These are phyloP conservation scores for Oreochromis niloticus DNA, from an alignment of 2,113 vertebrate genomes.

Conservation along the genomic window DNA sequence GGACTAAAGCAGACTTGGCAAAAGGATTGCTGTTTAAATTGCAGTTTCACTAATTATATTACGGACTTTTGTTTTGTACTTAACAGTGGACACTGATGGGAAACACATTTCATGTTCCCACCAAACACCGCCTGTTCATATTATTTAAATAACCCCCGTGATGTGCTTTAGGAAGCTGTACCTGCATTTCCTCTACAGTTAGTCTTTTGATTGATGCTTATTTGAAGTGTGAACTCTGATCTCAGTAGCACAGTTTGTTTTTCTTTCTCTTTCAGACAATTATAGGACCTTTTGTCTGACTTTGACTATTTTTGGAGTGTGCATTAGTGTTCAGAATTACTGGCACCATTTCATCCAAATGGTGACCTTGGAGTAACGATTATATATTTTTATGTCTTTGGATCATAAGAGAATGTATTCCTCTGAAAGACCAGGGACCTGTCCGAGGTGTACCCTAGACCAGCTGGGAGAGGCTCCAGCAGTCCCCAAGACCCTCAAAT, in stretches of 20 bases:
- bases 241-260: neutral
- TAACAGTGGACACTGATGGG: neutral
- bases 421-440: neutral
- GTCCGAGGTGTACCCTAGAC: neutral
- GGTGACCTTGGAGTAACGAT: neutral
- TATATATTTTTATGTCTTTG: neutral
- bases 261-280: neutral
- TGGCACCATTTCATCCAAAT: neutral
- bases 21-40: neutral
- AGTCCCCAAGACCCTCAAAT: neutral
- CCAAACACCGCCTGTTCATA: neutral
- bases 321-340: neutral
- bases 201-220: neutral
- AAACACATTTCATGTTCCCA: neutral
- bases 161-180: rapidly evolving
- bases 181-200: neutral
- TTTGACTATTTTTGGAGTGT: neutral
- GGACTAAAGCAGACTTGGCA: neutral
- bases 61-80: neutral
- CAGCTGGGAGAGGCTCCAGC: neutral
- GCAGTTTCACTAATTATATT: neutral
- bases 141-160: neutral
- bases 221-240: neutral
- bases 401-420: neutral
- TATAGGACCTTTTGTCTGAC: neutral